Conservation (phyloP, 2,888 invertebrate species). For the Plebejus anna region DNA sequence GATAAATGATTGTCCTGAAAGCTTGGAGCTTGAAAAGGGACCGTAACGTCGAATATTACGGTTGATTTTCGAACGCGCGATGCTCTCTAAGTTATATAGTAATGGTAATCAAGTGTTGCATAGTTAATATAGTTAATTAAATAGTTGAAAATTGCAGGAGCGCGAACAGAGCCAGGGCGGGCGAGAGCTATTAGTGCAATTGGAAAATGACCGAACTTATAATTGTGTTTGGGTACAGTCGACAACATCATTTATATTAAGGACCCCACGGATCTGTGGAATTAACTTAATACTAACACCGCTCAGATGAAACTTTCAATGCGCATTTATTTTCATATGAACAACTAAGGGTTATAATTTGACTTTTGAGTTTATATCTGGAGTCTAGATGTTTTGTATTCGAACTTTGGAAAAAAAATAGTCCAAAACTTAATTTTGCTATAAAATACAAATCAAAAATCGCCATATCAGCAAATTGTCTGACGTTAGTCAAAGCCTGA, state of each 20-base stretch:
- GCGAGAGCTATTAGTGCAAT: constrained; percentile 58
- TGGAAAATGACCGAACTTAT: constrained; percentile 52
- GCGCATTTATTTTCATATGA: not conserved
- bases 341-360: not conserved
- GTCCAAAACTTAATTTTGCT: too few relatives aligned
- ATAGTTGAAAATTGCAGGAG: constrained; percentile 46
- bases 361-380: not conserved
- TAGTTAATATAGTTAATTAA: constrained; percentile 45
- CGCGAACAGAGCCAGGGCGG: constrained; percentile 54
- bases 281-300: not conserved
- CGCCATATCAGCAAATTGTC: too few relatives aligned
- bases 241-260: constrained; percentile 29
- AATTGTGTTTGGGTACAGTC: constrained; percentile 42
- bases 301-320: not conserved
- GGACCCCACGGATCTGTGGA: not conserved
- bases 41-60: not conserved
- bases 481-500: too few relatives aligned
- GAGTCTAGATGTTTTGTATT: not conserved
- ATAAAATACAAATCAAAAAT: too few relatives aligned
- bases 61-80: constrained; percentile 1
- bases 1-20: constrained; percentile 18
- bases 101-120: constrained; percentile 38
- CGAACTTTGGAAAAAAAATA: too few relatives aligned
- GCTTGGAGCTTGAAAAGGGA: not conserved
- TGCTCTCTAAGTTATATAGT: constrained; percentile 32